Evolutionary conservation across 2,113 vertebrate genomes (phyloP), one percentile per base, ranked within the genome.

Genomic region (Felis chaus): DNA sequence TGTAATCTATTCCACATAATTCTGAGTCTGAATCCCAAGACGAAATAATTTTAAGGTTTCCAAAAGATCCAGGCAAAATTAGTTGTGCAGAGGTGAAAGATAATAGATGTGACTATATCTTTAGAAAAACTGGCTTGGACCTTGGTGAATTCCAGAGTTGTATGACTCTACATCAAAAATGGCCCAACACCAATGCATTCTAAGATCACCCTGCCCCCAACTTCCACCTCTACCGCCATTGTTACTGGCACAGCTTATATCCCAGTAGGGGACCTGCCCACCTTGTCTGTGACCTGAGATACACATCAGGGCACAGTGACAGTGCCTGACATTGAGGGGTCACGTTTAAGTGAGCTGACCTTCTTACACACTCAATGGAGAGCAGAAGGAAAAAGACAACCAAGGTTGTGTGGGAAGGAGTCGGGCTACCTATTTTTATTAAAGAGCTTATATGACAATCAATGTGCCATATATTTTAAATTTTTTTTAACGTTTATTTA

Each of bases 31-130:
- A 78, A 53, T 88, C 36, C 23, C 66, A 69, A 39, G 8, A 92
- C 55, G n/a, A 92, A 84, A 81, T 12, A 50, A 1, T 41, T 41
- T 95, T 55, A 80, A 88, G 11, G 18, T 71, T 57, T 76, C 76
- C 82, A 78, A 96, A 94, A 86, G 21, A 86, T 78, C 36, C 16
- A 85, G 19, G 57, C 15, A 90, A 45, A 95, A 57, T n/a, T 80
- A 53, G 10, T 91, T 78, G 76, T 55, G 76, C n/a, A 71, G 48
- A 39, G 14, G 7, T 86, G 31, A 89, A 63, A 94, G n/a, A 50
- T 82, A 85, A 74, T 25, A 81, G 36, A 41, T 23, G 2, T 31
- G 7, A 94, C 23, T 80, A 0, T 53, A 33, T 81, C 27, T 95
- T 95, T 73, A 61, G 63, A 65, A 94, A 39, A 78, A 69, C 2